A percentile compares a stretch with the other conserved stretches of the same genome.
These are phyloP conservation scores for Anableps anableps DNA, from an alignment of 2,797 vertebrate species.

Conservation along the genomic window DNA sequence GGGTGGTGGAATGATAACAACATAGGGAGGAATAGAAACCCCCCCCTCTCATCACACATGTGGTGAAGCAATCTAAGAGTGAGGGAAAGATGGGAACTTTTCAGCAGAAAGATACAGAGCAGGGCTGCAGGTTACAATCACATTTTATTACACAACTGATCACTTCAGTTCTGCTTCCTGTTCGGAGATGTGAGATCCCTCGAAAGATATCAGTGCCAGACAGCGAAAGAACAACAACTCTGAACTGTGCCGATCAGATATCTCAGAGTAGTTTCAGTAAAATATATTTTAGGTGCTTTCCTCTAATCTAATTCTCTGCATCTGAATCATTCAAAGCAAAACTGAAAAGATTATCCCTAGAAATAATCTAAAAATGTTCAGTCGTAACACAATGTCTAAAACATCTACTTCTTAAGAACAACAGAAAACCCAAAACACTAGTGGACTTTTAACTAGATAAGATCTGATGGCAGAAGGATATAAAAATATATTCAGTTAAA, in stretches of 20 bases:
- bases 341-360: constrained; percentile 19
- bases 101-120: constrained; percentile 27
- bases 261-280: constrained; percentile 1
- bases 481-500: not conserved
- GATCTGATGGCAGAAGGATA: not conserved
- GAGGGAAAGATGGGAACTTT: constrained; percentile 52
- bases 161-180: constrained; percentile 40
- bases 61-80: constrained; percentile 68
- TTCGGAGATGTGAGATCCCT: constrained; percentile 39
- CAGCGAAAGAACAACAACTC: constrained; percentile 14
- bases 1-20: constrained; percentile 51
- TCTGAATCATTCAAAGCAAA: constrained; percentile 30
- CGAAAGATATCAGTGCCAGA: constrained; percentile 13
- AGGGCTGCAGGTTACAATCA: constrained; percentile 34
- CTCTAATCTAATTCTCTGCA: constrained; percentile 4
- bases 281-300: constrained; percentile 19
- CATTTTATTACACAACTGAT: constrained; percentile 44
- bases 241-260: constrained; percentile 48
- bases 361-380: not conserved
- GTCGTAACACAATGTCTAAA: not conserved
- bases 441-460: not conserved
- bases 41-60: constrained; percentile 63
- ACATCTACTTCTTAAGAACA: not conserved
- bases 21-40: constrained; percentile 44
- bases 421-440: not conserved